phyloP scores from a whole-genome alignment of 1,140 invertebrate genomes.

The Ips nitidus region DNA sequence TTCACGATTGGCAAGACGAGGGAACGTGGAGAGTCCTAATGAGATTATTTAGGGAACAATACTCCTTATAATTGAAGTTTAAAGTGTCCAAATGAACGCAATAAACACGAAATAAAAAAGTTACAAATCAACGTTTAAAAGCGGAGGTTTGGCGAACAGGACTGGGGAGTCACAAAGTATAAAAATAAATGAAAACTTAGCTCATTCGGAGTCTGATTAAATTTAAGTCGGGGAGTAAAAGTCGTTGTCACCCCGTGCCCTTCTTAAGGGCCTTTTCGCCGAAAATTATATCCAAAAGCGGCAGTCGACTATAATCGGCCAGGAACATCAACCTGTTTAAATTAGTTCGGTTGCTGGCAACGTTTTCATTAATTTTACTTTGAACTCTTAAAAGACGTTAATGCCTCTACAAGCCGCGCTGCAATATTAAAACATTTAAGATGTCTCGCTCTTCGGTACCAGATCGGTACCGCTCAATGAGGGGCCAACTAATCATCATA shows the following conservation, averaged over 20 bases:
- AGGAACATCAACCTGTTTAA: constrained; percentile 40
- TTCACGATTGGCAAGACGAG: constrained; percentile 29
- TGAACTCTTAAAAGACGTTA: constrained; percentile 13
- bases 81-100: constrained; percentile 40
- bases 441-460: no score
- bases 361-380: constrained; percentile 39
- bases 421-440: constrained; percentile 10
- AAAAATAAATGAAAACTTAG: constrained; percentile 50
- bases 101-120: constrained; percentile 40
- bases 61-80: constrained; percentile 43
- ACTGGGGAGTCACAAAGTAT: constrained; percentile 42
- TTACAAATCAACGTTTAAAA: constrained; percentile 39
- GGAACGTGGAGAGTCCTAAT: constrained; percentile 30
- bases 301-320: constrained; percentile 34
- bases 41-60: constrained; percentile 39
- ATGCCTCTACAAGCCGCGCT: background rate
- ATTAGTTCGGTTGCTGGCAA: constrained; percentile 39
- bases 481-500: constrained; percentile 17
- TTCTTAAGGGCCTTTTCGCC: constrained; percentile 39
- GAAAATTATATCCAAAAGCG: constrained; percentile 38
- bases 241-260: constrained; percentile 39
- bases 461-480: no score
- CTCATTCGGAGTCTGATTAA: constrained; percentile 48
- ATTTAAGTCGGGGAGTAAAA: constrained; percentile 43
- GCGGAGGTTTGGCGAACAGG: constrained; percentile 15